These are phyloP conservation scores for Scomber scombrus DNA, from an alignment of 2,113 vertebrate genomes.

Conservation along the genomic window DNA sequence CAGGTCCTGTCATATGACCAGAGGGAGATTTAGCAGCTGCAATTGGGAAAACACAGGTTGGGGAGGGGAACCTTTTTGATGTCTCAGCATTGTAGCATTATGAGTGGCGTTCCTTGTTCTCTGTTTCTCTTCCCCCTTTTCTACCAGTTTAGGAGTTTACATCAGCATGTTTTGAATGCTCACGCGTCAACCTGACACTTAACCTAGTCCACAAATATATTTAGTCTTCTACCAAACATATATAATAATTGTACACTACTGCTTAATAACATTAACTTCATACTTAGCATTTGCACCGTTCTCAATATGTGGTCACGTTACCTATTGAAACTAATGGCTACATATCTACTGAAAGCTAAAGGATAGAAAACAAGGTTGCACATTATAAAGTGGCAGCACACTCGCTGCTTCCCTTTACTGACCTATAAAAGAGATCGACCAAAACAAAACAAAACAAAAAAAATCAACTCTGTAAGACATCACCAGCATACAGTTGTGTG, in stretches of 20 bases:
- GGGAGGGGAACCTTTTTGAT: constrained; percentile 22
- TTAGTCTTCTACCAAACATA: not conserved
- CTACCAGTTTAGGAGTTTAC: not conserved
- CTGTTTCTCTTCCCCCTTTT: constrained; percentile 56
- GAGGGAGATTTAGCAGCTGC: constrained; percentile 1
- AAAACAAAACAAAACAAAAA: constrained; percentile 11
- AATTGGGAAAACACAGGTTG: constrained; percentile 27
- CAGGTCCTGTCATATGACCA: constrained; percentile 56
- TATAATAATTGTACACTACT: not conserved
- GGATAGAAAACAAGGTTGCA: not conserved
- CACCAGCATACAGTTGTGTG: not conserved
- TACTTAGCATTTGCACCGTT: not conserved
- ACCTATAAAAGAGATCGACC: not conserved
- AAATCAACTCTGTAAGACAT: not conserved
- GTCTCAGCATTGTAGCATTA: constrained; percentile 51
- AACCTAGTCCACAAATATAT: not conserved
- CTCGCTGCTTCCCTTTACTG: not conserved
- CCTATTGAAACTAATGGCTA: not conserved
- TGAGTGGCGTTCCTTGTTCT: constrained; percentile 51
- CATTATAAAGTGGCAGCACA: too few species aligned
- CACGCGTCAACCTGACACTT: not conserved
- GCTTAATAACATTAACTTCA: not conserved
- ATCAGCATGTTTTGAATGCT: not conserved
- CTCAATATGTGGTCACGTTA: not conserved
- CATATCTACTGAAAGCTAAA: not conserved